Base-by-base conservation (phyloP, 2,113 vertebrate genomes). In the Poecilia latipinna region DNA sequence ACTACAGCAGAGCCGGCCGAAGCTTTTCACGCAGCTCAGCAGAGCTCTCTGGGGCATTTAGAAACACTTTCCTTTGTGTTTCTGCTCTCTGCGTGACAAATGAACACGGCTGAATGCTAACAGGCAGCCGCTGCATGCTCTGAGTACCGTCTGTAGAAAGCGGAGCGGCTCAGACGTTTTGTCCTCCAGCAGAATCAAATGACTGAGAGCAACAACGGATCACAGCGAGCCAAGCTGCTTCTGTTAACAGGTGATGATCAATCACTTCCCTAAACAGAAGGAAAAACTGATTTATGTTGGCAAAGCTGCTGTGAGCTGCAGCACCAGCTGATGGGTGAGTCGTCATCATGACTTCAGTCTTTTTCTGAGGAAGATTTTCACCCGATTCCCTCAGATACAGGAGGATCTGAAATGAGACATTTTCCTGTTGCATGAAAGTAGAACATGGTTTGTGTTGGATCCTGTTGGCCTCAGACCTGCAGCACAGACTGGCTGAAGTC, bases 71-170 rank as follows among this genome's bases (percentile, higher is more conserved):
- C 19, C 32, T 70, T 13, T 28, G 3, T 61, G 69, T 64, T 57
- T 65, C 22, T 42, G 10, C 28, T 24, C 24, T 60, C 6, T 65
- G 63, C 67, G 82, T 86, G 87, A 89, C 83, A 68, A 69, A 86
- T 84, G 82, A 85, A 81, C 73, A 80, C 42, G 82, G 83, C 85
- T 86, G 84, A 83, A 89, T 89, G 83, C 73, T 83, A 86, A 89
- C 80, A 51, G 63, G 76, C 33, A 12, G 24, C 68, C 33, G 22
- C 61, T 10, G 54, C 61, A 66, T 70, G 29, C 74, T 57, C 65
- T 63, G 48, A 39, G 8, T 35, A 0, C 61, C 51, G 65, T 57
- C 68, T 37, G 48, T 1, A 48, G 75, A 68, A 37, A 42, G 0
- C 28, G 10, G 29, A 11, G 61, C 74, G 5, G 75, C 70, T 73